Base-by-base conservation (phyloP, 2,797 vertebrate genomes). In the Phoeniculus purpureus region DNA sequence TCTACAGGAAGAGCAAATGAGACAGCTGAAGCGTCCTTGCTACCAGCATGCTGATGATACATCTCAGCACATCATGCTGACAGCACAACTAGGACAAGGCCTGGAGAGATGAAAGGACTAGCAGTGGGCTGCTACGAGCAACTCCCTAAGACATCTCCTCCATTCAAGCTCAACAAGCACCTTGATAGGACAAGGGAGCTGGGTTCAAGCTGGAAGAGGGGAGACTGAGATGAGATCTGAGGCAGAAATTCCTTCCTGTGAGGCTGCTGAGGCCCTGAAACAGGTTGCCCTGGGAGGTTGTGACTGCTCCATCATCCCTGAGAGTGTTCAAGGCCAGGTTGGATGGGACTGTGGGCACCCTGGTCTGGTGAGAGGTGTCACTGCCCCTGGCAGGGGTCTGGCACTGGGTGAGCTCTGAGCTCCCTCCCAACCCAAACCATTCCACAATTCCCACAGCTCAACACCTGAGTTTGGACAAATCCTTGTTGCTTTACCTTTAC, bases 401-500 rank as follows among this genome's bases (percentile, higher is more conserved):
- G 43, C 43, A 43, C 43, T 43, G 43, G 43, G 43, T 43, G 43
- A 43, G 43, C 43, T 43, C 16, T 43, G 43, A 43, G 43, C 16
- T 43, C 14, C 10, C 16, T 43, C 43, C 16, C 43, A 43, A 43
- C 43, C 43, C 43, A 43, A 16, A 43, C 43, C 43, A 43, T 43
- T 14, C 14, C 16, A 43, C 16, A 13, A 43, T 43, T 43, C 43
- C 43, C 54, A 19, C 31, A 61, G 54, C 32, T 48, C 18, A 7
- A 1, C 0, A 31, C 2, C 19, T 21, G 26, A 0, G 2, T 60
- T 66, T 40, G 32, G 7, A 31, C 51, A 60, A 31, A 55, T 27
- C 47, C 54, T 48, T 3, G 21, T 10, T 59, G 27, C 25, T 85
- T 61, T 4, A 58, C n/a, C 26, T 71, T 56, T 4, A 10, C 27